These are phyloP conservation scores for Gracilinanus agilis DNA, from an alignment of 2,113 vertebrate species.

Conservation along the genomic window DNA sequence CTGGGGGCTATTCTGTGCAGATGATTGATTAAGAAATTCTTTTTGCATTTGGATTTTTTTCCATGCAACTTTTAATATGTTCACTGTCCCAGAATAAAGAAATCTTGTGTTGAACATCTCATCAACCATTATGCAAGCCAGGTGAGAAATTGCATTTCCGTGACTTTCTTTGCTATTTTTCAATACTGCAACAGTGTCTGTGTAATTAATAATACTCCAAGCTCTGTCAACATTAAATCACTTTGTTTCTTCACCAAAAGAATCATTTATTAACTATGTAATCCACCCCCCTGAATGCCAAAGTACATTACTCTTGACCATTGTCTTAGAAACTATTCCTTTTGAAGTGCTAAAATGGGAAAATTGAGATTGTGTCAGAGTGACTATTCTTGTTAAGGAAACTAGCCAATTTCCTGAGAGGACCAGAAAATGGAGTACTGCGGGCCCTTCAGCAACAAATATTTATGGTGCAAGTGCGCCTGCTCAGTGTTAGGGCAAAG, in stretches of 20 bases:
- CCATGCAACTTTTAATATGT: slow-evolving; percentile 36
- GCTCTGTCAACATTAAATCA: slow-evolving; percentile 66
- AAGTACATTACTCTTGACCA: slow-evolving; percentile 77
- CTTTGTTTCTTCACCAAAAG: slow-evolving; percentile 70
- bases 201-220: slow-evolving; percentile 78
- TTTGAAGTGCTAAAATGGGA: slow-evolving; percentile 71
- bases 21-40: slow-evolving; percentile 48
- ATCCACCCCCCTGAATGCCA: slow-evolving; percentile 28
- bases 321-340: slow-evolving; percentile 66
- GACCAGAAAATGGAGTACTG: slow-evolving; percentile 36
- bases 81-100: slow-evolving; percentile 48
- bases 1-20: slow-evolving; percentile 40
- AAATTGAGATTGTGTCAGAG: slow-evolving; percentile 41
- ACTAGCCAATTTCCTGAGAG: slow-evolving; percentile 37
- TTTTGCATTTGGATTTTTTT: slow-evolving; percentile 46
- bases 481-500: background rate
- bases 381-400: slow-evolving; percentile 37
- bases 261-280: slow-evolving; percentile 73
- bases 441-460: background rate
- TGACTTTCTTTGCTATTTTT: slow-evolving; percentile 56
- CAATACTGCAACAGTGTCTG: slow-evolving; percentile 64
- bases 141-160: slow-evolving; percentile 69
- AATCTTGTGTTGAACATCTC: slow-evolving; percentile 59
- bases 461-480: background rate
- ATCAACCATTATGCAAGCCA: slow-evolving; percentile 61